Evolutionary conservation across 2,797 vertebrate species (phyloP), one percentile per base, ranked within the genome.

Genomic region (Sebastolobus alascanus): DNA sequence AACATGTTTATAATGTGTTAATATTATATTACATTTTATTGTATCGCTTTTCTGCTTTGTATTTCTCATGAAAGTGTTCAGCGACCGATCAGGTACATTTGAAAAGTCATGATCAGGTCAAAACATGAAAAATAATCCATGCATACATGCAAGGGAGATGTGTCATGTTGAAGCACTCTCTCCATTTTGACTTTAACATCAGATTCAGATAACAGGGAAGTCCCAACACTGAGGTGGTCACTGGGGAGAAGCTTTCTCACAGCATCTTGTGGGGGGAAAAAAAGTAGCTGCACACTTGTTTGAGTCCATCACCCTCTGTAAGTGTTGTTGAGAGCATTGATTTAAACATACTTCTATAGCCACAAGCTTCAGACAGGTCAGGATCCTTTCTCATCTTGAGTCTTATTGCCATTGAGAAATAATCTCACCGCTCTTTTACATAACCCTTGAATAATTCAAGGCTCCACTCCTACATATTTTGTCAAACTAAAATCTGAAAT

Each of bases 401-500:
- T 79, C 14, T 56, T 14, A 4, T n/a, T 67, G 29, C 46, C 56
- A 37, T 20, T 56, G 31, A 54, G 10, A 79, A 75, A 70, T 54
- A 38, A 68, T 74, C 40, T 67, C 27, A 29, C 29, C 31, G 6
- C 22, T 77, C 11, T 56, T 69, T 68, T 60, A 37, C 25, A 33
- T n/a, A 40, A 69, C 2, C 37, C 11, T 76, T 80, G 27, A 65
- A 63, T 67, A 65, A 63, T 40, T 69, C 38, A 61, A 68, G 52
- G 61, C 33, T 78, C 50, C 20, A 58, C 60, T 27, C 59, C 8
- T 60, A 27, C 50, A 54, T n/a, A 40, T 38, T 82, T 77, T 55
- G n/a, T 70, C 25, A 59, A 55, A 73, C 37, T 50, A 67, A 80
- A 83, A 68, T 76, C 16, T 50, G 8, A 83, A 75, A 77, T 60